phyloP scores from a whole-genome alignment of 2,888 invertebrate species.

The Salpingus planirostris region DNA sequence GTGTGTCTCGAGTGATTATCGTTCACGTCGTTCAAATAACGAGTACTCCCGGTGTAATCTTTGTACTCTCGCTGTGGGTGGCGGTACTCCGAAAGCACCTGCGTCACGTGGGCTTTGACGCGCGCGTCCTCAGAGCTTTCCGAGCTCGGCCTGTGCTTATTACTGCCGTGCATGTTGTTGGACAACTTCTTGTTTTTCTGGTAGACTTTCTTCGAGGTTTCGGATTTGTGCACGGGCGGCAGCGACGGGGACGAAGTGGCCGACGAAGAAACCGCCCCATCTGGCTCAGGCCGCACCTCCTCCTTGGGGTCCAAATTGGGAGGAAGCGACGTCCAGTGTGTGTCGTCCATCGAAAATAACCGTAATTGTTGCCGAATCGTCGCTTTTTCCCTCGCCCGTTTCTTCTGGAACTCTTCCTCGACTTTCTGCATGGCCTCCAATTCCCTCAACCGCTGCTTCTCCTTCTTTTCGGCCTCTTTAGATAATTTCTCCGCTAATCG shows the following conservation, averaged over 20 bases:
- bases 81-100: constrained; percentile 49
- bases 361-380: constrained; percentile 66
- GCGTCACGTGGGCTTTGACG: constrained; percentile 46
- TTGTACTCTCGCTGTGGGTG: constrained; percentile 46
- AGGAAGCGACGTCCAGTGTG: constrained; percentile 51
- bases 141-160: constrained; percentile 19
- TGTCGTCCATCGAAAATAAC: constrained; percentile 57
- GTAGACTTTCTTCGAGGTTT: constrained; percentile 15
- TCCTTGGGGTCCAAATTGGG: constrained; percentile 35
- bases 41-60: constrained; percentile 40
- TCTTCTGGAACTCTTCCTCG: constrained; percentile 79
- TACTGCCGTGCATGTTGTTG: constrained; percentile 19
- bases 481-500: constrained; percentile 66
- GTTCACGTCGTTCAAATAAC: constrained; percentile 25
- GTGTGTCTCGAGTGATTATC: constrained; percentile 25
- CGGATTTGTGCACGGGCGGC: constrained; percentile 12
- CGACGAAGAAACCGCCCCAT: constrained; percentile 58
- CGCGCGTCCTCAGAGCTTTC: constrained; percentile 30
- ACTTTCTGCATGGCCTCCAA: constrained; percentile 77
- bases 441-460: constrained; percentile 65
- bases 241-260: constrained; percentile 46
- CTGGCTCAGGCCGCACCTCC: constrained; percentile 59
- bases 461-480: constrained; percentile 66
- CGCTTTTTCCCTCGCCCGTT: constrained; percentile 67
- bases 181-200: constrained; percentile 15